Evolutionary conservation across 1,140 invertebrate genomes (phyloP), one percentile per base, ranked within the genome.

Genomic region (Drosophila ambigua): DNA sequence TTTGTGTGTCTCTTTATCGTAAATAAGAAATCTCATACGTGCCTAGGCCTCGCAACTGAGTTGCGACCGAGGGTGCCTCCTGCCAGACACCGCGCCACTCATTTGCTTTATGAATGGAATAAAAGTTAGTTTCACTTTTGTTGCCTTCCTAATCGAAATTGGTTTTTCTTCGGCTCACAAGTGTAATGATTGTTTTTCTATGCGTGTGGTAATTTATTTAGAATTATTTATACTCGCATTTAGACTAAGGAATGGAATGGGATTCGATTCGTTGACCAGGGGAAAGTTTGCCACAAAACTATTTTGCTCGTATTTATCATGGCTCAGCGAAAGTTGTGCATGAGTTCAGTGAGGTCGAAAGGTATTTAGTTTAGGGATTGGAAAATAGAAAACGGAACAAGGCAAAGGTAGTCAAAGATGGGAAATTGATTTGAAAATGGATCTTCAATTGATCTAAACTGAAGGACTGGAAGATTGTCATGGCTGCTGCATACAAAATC

Each of bases 1-100:
- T 72, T 83, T 74, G 72, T 80, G 77, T 88, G 82, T 78, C 78
- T 84, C 73, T 61, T 73, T 90, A 90, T 88, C 88, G 88, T 90
- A 90, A 90, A 90, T 90, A 90, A 89, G 88, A 91, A 88, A 90
- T 90, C 80, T 79, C 74, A 89, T 89, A 90, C 88, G 88, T 90
- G 88, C 83, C 58, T 82, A 74, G 79, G 65, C 66, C 64, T 66
- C 52, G 11, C 26, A 61, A 73, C 49, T 43, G 50, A 49, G 51
- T 23, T 23, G 16, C 23, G 4, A 55, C 31, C 11, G 20, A 20
- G 20, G 20, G 20, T 24, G 16, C 2, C 7, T 15, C n/a, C 48
- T 23, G 31, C 31, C 20, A 15, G 11, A 24, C 23, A 50, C 41
- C 49, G 23, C 39, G 45, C 69, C 60, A 60, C 63, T 68, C 59